phyloP scores from a whole-genome alignment of 1,140 invertebrate species.

The Drosophila aff. region DNA sequence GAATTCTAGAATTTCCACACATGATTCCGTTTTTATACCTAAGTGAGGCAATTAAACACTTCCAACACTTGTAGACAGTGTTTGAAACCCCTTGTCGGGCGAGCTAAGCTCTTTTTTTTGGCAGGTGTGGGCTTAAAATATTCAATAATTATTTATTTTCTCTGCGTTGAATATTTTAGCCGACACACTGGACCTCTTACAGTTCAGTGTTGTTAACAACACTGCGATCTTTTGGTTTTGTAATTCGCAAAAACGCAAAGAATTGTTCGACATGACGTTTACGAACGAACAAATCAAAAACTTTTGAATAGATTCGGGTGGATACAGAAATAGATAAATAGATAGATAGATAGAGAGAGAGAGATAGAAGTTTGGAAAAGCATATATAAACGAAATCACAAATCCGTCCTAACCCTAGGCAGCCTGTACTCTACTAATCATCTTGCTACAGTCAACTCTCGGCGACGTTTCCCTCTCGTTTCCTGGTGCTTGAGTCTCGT shows the following conservation, averaged over 20 bases:
- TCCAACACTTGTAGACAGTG: constrained; percentile 29
- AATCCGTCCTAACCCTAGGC: constrained; percentile 43
- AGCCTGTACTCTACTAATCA: constrained; percentile 17
- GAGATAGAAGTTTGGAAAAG: constrained; percentile 60
- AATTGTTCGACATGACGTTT: constrained; percentile 73
- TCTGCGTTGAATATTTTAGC: constrained; percentile 65
- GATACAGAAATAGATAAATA: constrained; percentile 32
- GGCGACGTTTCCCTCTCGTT: constrained; percentile 25
- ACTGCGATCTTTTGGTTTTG: constrained; percentile 78
- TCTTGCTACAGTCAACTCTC: constrained; percentile 49
- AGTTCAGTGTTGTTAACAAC: constrained; percentile 47
- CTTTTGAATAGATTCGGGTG: constrained; percentile 45
- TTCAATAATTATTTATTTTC: constrained; percentile 41
- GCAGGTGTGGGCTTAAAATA: constrained; percentile 64
- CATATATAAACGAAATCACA: constrained; percentile 59
- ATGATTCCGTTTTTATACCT: constrained; percentile 67
- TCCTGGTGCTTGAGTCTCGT: constrained; percentile 50
- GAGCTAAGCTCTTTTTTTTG: constrained; percentile 19
- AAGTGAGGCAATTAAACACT: constrained; percentile 6
- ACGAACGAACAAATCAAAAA: constrained; percentile 56
- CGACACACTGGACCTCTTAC: constrained; percentile 51
- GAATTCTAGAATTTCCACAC: constrained; percentile 68
- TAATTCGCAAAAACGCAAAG: constrained; percentile 85
- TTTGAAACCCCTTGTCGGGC: constrained; percentile 11
- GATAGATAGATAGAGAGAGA: constrained; percentile 39